Evolutionary conservation across 1,140 invertebrate genomes (phyloP).

Genomic region (Cydia fagiglandana): DNA sequence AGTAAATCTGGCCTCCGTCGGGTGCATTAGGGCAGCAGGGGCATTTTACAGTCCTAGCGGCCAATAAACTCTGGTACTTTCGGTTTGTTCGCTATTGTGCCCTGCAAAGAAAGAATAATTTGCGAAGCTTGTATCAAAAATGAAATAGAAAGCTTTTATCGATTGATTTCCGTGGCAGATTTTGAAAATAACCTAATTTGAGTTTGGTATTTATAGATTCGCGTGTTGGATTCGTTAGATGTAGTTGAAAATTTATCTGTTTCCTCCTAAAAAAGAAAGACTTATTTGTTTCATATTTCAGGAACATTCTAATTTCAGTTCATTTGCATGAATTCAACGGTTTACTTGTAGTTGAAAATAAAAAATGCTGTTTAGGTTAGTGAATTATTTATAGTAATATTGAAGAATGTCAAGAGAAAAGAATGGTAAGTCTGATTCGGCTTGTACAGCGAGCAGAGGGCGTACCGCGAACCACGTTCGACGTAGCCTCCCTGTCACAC

Average conservation of each 20-base stretch:
- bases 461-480: too few species aligned
- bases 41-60: background rate
- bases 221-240: too few species aligned
- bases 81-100: conserved; percentile 36
- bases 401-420: too few species aligned
- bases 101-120: conserved; percentile 57
- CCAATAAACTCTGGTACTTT: background rate
- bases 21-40: background rate
- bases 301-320: conserved; percentile 62
- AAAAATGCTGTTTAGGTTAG: too few species aligned
- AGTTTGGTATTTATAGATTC: conserved; percentile 18
- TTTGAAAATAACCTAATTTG: conserved; percentile 62
- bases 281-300: conserved; percentile 50
- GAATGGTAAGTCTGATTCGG: too few species aligned
- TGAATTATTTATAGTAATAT: too few species aligned
- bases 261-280: background rate
- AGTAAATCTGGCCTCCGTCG: too few species aligned
- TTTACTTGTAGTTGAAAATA: too few species aligned
- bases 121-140: background rate
- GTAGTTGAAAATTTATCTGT: too few species aligned
- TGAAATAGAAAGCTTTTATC: conserved; percentile 12
- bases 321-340: background rate
- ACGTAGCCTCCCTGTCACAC: too few species aligned
- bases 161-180: conserved; percentile 55
- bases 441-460: too few species aligned